These are phyloP conservation scores for Bugula neritina DNA, from an alignment of 2,888 invertebrate genomes.

Conservation along the genomic window DNA sequence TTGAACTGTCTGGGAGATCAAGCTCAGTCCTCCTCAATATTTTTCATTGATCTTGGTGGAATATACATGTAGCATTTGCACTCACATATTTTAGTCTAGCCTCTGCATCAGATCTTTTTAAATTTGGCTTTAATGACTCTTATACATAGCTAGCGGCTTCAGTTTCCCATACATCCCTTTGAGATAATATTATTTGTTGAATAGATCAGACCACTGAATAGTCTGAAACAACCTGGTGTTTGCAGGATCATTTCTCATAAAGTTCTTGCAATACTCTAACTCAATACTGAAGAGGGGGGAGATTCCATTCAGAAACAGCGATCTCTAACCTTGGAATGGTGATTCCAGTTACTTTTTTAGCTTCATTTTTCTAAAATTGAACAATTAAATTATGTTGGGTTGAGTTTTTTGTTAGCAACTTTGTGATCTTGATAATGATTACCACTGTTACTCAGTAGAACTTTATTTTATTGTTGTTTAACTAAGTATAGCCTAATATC, in stretches of 20 bases:
- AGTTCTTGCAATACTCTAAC: constrained; percentile 10
- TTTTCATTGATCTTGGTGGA: too few species aligned
- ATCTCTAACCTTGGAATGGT: constrained; percentile 12
- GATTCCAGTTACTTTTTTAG: neutral
- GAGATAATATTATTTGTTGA: constrained; percentile 1
- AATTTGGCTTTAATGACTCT: neutral
- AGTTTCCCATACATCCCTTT: too few species aligned
- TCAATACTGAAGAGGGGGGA: neutral
- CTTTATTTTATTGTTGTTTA: too few species aligned
- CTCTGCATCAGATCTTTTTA: neutral
- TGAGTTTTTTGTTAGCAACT: too few species aligned
- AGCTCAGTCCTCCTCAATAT: too few species aligned
- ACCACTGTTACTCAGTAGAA: too few species aligned
- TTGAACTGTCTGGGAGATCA: too few species aligned
- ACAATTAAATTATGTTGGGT: too few species aligned
- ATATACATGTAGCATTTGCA: too few species aligned
- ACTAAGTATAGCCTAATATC: too few species aligned
- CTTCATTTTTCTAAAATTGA: neutral
- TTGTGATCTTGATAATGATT: too few species aligned
- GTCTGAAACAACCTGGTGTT: constrained; percentile 8
- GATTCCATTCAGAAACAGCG: constrained; percentile 13
- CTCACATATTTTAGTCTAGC: neutral
- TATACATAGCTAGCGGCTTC: too few species aligned
- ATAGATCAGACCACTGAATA: neutral
- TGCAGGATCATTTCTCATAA: constrained; percentile 11